Conservation (phyloP, 2,888 invertebrate species). For the Drosophila limbata region DNA sequence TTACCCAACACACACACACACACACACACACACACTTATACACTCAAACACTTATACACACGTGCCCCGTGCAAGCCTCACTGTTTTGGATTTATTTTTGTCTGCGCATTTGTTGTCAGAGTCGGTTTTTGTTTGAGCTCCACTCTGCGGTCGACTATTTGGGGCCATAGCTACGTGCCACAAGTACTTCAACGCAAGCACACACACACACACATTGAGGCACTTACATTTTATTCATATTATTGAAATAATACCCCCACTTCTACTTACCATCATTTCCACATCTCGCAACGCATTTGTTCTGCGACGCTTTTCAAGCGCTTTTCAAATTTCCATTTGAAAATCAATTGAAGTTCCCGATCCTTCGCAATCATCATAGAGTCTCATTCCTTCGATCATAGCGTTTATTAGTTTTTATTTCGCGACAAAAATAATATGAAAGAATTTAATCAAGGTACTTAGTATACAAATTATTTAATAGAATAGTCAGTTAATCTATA, state of each 20-base stretch:
- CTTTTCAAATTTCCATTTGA: conserved; percentile 3
- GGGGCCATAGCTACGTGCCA: conserved; percentile 47
- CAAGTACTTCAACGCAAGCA: conserved; percentile 32
- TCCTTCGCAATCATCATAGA: background rate
- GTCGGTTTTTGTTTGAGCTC: conserved; percentile 39
- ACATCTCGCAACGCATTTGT: conserved; percentile 12
- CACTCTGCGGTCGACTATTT: conserved; percentile 41
- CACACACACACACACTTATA: conserved; percentile 1
- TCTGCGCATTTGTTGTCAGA: conserved; percentile 28
- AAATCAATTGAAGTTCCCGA: conserved; percentile 7
- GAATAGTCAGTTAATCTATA: no score
- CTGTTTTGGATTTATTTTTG: conserved; percentile 59
- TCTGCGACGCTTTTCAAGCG: conserved; percentile 3
- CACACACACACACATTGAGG: conserved; percentile 24
- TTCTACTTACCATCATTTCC: conserved; percentile 25
- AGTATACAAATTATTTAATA: no score
- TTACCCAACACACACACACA: conserved; percentile 54
- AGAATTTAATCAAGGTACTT: no score
- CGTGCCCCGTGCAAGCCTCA: conserved; percentile 8
- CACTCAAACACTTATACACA: conserved; percentile 4
- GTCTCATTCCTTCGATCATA: background rate
- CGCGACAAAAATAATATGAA: no score
- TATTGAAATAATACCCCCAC: conserved; percentile 60
- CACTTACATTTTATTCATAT: conserved; percentile 61
- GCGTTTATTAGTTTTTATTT: background rate